Percentiles rank a stretch among this genome's conserved stretches.
phyloP scores from a whole-genome alignment of 2,797 vertebrate species.

The Acanthurus lineatus region DNA sequence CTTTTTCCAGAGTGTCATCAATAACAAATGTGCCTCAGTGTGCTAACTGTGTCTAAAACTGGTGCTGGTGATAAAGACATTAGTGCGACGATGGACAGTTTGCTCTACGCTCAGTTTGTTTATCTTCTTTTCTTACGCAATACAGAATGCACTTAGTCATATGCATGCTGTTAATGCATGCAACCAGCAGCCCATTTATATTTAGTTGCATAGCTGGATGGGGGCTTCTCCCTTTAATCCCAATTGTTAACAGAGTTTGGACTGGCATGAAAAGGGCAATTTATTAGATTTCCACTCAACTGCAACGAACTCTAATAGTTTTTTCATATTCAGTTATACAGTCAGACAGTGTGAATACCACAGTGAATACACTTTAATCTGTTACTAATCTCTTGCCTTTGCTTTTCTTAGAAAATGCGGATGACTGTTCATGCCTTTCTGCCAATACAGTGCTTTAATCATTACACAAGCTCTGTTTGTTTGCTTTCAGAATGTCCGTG shows the following conservation, averaged over 20 bases:
- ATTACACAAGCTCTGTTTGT: constrained; percentile 54
- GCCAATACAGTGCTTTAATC: constrained; percentile 17
- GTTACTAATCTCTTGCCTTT: constrained; percentile 38
- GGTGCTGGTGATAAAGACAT: constrained; percentile 49
- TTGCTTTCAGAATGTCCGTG: constrained; percentile 27
- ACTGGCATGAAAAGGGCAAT: not conserved
- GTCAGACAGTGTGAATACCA: not conserved
- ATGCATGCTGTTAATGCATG: constrained; percentile 18
- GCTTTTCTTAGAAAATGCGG: not conserved
- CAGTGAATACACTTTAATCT: constrained; percentile 7
- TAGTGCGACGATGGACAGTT: constrained; percentile 26
- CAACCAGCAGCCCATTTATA: not conserved
- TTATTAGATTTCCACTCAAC: constrained; percentile 9
- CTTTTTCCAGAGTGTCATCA: constrained; percentile 32
- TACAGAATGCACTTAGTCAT: not conserved
- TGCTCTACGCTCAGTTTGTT: constrained; percentile 36
- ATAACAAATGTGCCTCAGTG: constrained; percentile 26
- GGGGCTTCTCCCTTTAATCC: not conserved
- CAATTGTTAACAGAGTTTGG: too few species aligned
- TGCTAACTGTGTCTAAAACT: constrained; percentile 45
- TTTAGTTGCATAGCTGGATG: not conserved
- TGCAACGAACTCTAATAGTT: not conserved
- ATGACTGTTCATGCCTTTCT: constrained; percentile 18
- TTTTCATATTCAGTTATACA: not conserved
- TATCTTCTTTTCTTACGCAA: constrained; percentile 47